phyloP scores from a whole-genome alignment of 2,113 vertebrate genomes.

The Passer montanus region DNA sequence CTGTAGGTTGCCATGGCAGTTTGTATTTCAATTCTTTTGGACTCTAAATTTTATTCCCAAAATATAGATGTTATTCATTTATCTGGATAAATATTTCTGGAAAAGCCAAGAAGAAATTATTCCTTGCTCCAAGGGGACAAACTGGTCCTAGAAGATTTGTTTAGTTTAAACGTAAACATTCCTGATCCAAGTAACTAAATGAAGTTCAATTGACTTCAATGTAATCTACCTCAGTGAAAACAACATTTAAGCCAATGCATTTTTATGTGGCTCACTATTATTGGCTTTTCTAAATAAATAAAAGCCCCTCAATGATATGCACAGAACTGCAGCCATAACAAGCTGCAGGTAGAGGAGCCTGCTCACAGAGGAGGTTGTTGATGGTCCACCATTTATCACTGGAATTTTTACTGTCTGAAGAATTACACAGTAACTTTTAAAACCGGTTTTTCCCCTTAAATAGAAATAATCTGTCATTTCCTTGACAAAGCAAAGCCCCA shows the following conservation, averaged over 20 bases:
- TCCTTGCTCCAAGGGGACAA: not conserved
- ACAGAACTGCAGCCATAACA: not conserved
- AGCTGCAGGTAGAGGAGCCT: not conserved
- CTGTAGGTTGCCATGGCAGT: not conserved
- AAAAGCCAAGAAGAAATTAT: not conserved
- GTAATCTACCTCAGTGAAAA: not conserved
- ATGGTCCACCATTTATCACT: not conserved
- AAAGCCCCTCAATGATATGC: not conserved
- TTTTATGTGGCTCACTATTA: not conserved
- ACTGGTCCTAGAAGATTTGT: not conserved
- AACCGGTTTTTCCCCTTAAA: not conserved
- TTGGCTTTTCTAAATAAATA: not conserved
- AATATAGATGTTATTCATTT: not conserved
- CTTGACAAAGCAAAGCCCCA: not conserved
- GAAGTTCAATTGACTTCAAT: not conserved
- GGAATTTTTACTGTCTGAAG: not conserved
- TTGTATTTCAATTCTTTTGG: not conserved
- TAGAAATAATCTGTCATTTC: not conserved
- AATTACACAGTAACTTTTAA: not conserved
- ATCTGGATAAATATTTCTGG: not conserved
- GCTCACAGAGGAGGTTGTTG: not conserved
- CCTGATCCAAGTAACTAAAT: not conserved
- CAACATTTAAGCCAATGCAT: not conserved
- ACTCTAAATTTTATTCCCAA: not conserved
- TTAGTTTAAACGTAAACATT: not conserved